Conservation (phyloP, 2,113 vertebrate genomes). For the Cynopterus brachyotis region DNA sequence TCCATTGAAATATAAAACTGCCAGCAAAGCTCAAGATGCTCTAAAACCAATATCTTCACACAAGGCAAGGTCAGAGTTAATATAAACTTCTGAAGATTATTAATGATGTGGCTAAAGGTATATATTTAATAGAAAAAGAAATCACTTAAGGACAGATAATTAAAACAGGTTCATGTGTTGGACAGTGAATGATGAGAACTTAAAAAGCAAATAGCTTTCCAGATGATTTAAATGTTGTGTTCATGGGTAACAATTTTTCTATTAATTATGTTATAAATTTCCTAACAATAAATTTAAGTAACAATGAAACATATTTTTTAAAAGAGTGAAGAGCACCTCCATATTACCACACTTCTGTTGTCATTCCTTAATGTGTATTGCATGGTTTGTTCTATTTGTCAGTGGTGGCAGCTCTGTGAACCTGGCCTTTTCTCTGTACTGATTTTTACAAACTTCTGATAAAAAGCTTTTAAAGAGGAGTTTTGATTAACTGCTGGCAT, state of each 20-base stretch:
- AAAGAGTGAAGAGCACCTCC: neutral
- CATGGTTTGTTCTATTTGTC: neutral
- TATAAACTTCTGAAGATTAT: slow-evolving; percentile 62
- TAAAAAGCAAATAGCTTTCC: neutral
- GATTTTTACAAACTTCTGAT: neutral
- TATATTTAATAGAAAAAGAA: neutral
- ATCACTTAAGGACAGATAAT: neutral
- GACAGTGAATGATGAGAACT: neutral
- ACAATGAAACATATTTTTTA: neutral
- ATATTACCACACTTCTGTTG: neutral
- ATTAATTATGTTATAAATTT: neutral
- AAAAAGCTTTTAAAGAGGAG: neutral
- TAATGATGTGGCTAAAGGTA: neutral
- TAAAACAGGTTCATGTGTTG: neutral
- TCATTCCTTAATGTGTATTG: neutral
- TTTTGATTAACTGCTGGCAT: neutral
- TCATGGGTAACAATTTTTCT: neutral
- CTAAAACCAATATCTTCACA: slow-evolving; percentile 17
- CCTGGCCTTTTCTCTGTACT: neutral
- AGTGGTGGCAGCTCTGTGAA: neutral
- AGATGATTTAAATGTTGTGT: slow-evolving; percentile 2
- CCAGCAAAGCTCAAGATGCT: slow-evolving; percentile 60
- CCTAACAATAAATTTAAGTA: neutral
- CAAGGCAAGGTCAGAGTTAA: slow-evolving; percentile 60
- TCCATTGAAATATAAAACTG: slow-evolving; percentile 72